Conservation (phyloP, 2,888 invertebrate species). For the Epistrophe eligans region DNA sequence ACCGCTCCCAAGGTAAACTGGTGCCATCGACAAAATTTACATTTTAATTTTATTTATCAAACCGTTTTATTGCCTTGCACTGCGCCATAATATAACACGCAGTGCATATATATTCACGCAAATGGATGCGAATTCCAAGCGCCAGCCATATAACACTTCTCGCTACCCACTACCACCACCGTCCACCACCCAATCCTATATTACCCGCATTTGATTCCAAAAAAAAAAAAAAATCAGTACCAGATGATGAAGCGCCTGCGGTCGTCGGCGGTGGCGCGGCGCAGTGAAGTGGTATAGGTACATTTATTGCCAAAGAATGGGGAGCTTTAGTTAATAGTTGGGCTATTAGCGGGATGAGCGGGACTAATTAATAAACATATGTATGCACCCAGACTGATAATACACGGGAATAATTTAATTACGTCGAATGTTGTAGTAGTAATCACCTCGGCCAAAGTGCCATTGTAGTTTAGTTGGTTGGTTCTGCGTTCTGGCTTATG, state of each 20-base stretch:
- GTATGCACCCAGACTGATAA: slow-evolving; percentile 61
- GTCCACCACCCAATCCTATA: slow-evolving; percentile 10
- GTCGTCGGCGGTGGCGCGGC: neutral
- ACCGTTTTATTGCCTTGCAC: slow-evolving; percentile 68
- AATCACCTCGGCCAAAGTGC: slow-evolving; percentile 38
- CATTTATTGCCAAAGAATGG: slow-evolving; percentile 2
- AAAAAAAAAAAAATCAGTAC: slow-evolving; percentile 12
- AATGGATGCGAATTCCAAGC: slow-evolving; percentile 65
- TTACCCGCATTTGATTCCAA: slow-evolving; percentile 15
- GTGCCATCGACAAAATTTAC: slow-evolving; percentile 74
- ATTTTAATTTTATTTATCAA: slow-evolving; percentile 53
- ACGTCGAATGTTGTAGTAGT: slow-evolving; percentile 38
- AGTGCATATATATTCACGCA: slow-evolving; percentile 65
- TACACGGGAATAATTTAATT: slow-evolving; percentile 65
- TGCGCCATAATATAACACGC: slow-evolving; percentile 64
- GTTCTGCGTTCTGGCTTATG: neutral
- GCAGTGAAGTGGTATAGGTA: neutral
- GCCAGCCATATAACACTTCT: slow-evolving; percentile 33
- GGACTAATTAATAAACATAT: slow-evolving; percentile 61
- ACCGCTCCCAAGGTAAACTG: slow-evolving; percentile 74
- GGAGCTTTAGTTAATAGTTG: slow-evolving; percentile 48
- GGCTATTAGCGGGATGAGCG: slow-evolving; percentile 51
- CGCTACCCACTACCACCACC: slow-evolving; percentile 5
- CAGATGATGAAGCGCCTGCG: slow-evolving; percentile 43
- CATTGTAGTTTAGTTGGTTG: slow-evolving; percentile 3